Percentiles rank a stretch among this genome's conserved stretches.
phyloP scores from a whole-genome alignment of 2,113 vertebrate genomes.

The Myxocyprinus asiaticus region DNA sequence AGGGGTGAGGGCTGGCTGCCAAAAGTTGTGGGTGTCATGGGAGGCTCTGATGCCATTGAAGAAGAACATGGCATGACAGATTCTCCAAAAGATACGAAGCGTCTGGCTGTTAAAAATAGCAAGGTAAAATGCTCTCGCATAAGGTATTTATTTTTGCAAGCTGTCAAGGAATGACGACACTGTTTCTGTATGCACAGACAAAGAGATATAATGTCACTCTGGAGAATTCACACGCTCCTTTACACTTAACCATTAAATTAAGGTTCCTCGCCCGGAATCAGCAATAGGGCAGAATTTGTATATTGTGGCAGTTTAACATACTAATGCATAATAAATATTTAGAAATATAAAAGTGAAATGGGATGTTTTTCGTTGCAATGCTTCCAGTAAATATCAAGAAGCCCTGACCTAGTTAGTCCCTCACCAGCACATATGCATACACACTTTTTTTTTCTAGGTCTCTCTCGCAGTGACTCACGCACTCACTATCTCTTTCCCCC shows the following conservation, averaged over 20 bases:
- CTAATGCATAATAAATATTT: slow-evolving; percentile 36
- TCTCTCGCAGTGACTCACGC: slow-evolving; percentile 24
- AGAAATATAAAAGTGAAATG: slow-evolving; percentile 14
- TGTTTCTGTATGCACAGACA: slow-evolving; percentile 43
- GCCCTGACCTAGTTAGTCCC: slow-evolving; percentile 46
- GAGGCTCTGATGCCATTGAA: slow-evolving; percentile 58
- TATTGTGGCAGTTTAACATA: slow-evolving; percentile 25
- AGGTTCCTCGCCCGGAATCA: slow-evolving; percentile 12
- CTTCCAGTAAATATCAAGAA: slow-evolving; percentile 36
- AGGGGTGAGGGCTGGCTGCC: slow-evolving; percentile 35
- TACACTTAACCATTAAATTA: slow-evolving; percentile 37
- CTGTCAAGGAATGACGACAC: slow-evolving; percentile 40
- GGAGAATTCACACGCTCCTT: background rate
- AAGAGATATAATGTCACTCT: slow-evolving; percentile 13
- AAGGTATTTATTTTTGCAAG: slow-evolving; percentile 53
- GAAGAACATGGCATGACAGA: slow-evolving; percentile 47
- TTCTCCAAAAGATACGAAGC: slow-evolving; percentile 40
- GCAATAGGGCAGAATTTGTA: slow-evolving; percentile 4
- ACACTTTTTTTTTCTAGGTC: slow-evolving; percentile 6
- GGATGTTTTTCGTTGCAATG: slow-evolving; percentile 23
- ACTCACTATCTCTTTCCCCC: slow-evolving; percentile 19
- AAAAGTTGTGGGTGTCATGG: slow-evolving; percentile 36
- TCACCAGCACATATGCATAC: slow-evolving; percentile 24
- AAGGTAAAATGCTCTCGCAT: slow-evolving; percentile 48
- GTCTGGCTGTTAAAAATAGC: slow-evolving; percentile 52